These are phyloP conservation scores for Drosophila navojoa DNA, from an alignment of 1,140 invertebrate genomes.

Conservation along the genomic window DNA sequence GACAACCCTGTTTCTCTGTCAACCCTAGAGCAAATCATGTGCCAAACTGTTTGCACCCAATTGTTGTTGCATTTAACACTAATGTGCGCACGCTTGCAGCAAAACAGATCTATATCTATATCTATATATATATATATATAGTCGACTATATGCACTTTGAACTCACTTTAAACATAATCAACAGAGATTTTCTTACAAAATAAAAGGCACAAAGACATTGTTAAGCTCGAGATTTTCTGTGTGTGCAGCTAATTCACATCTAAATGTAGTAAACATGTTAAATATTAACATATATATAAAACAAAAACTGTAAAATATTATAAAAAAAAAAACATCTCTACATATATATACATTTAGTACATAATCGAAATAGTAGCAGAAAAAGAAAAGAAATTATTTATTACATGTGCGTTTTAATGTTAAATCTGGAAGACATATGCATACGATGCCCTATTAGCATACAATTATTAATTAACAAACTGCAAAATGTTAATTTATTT, in stretches of 20 bases:
- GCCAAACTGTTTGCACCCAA: conserved; percentile 71
- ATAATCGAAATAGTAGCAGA: conserved; percentile 9
- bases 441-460: conserved; percentile 49
- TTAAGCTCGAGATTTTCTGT: conserved; percentile 37
- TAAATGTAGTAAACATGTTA: conserved; percentile 42
- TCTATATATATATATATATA: not conserved
- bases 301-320: conserved; percentile 59
- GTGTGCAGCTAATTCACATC: conserved; percentile 42
- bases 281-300: not conserved
- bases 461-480: conserved; percentile 30
- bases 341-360: conserved; percentile 16
- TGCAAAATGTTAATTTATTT: conserved; percentile 69
- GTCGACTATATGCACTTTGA: not conserved
- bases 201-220: conserved; percentile 44
- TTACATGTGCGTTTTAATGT: conserved; percentile 69
- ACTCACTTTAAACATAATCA: conserved; percentile 35
- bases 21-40: conserved; percentile 21
- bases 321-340: conserved; percentile 14
- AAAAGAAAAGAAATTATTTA: conserved; percentile 23
- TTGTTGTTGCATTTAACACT: conserved; percentile 74
- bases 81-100: conserved; percentile 5
- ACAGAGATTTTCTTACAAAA: conserved; percentile 2
- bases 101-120: not conserved
- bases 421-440: conserved; percentile 71
- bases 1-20: conserved; percentile 11